Percentiles rank a stretch among this genome's conserved stretches.
Conservation (phyloP, 1,140 invertebrate genomes). For the Cardiocondyla obscurior region DNA sequence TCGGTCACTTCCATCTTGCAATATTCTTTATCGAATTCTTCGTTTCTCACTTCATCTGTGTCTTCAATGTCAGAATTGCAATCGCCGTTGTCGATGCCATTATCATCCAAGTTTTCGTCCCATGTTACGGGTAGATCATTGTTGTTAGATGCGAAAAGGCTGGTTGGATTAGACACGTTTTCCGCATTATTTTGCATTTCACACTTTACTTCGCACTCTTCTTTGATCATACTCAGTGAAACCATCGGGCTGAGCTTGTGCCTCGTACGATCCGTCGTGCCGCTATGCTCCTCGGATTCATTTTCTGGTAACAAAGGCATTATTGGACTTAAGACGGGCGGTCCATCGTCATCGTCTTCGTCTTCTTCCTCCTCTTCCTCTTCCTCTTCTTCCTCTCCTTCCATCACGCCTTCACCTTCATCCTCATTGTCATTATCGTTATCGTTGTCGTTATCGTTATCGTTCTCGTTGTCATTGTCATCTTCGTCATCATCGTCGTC, state of each 20-base stretch:
- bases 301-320: slow-evolving; percentile 72
- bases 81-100: background rate
- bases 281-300: slow-evolving; percentile 63
- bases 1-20: slow-evolving; percentile 1
- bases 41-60: slow-evolving; percentile 45
- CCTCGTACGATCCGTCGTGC: slow-evolving; percentile 61
- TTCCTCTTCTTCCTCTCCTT: slow-evolving; percentile 49
- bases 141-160: slow-evolving; percentile 34
- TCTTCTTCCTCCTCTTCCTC: slow-evolving; percentile 30
- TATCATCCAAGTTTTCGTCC: slow-evolving; percentile 39
- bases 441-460: slow-evolving; percentile 53
- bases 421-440: slow-evolving; percentile 72
- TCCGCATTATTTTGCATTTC: slow-evolving; percentile 57
- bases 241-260: slow-evolving; percentile 76
- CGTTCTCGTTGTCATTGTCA: slow-evolving; percentile 62
- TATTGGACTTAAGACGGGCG: slow-evolving; percentile 80
- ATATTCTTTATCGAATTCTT: slow-evolving; percentile 45
- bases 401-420: slow-evolving; percentile 11
- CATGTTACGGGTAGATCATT: slow-evolving; percentile 35
- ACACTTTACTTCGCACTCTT: slow-evolving; percentile 23
- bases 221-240: slow-evolving; percentile 62
- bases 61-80: slow-evolving; percentile 42
- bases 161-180: slow-evolving; percentile 49
- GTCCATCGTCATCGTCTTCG: slow-evolving; percentile 78
- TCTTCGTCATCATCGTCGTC: no score